These are phyloP conservation scores for Todiramphus chloris DNA, from an alignment of 2,113 vertebrate genomes.

Conservation along the genomic window DNA sequence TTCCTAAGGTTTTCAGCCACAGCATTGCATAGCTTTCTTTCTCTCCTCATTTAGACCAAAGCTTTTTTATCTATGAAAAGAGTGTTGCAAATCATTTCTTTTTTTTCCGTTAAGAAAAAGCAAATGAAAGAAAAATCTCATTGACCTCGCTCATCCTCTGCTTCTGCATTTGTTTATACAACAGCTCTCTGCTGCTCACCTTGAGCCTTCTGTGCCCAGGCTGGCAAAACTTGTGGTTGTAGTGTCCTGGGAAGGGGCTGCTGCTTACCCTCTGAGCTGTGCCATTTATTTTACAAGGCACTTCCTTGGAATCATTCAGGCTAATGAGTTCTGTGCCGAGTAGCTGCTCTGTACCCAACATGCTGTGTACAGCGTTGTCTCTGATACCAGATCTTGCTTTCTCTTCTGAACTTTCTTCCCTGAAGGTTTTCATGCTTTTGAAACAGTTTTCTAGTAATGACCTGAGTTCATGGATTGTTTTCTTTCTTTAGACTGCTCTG, in stretches of 20 bases:
- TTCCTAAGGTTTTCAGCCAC: not conserved
- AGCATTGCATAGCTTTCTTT: not conserved
- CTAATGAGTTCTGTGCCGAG: not conserved
- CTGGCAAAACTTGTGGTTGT: accelerated
- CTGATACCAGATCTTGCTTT: not conserved
- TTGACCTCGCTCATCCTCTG: not conserved
- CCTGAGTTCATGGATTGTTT: not conserved
- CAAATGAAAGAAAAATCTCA: not conserved
- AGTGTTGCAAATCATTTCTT: not conserved
- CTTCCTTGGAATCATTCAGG: not conserved
- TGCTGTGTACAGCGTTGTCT: not conserved
- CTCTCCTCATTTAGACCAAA: not conserved
- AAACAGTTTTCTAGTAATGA: not conserved
- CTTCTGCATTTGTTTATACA: not conserved
- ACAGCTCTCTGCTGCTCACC: not conserved
- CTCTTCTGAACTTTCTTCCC: not conserved
- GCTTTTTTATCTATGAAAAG: not conserved
- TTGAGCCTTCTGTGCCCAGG: accelerated
- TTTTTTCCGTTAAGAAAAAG: not conserved
- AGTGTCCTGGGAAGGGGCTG: not conserved
- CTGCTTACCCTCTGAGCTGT: not conserved
- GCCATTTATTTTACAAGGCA: accelerated
- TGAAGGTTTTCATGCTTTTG: not conserved
- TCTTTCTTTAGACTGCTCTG: not conserved
- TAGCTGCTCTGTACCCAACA: not conserved